A percentile compares a stretch with the other conserved stretches of the same genome.
Evolutionary conservation across 2,888 invertebrate species (phyloP).

Genomic region (Rotaria macrura): DNA sequence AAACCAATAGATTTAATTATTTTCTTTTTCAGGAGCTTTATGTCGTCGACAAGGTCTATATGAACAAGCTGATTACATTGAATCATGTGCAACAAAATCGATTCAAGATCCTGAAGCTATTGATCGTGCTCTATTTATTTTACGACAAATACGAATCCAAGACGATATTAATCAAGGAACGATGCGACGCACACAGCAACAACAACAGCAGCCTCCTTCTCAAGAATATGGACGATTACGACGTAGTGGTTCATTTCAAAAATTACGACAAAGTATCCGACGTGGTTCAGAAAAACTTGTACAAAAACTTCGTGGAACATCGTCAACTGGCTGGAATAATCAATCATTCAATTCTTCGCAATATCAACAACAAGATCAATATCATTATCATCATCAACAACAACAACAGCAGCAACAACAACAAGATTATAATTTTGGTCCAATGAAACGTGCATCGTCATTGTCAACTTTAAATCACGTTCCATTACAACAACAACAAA

Average conservation of each 20-base stretch:
- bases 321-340: constrained; percentile 22
- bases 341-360: neutral
- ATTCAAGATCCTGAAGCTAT: constrained; percentile 29
- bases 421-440: neutral
- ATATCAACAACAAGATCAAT: neutral
- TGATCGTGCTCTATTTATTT: constrained; percentile 25
- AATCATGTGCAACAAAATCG: constrained; percentile 48
- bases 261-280: constrained; percentile 61
- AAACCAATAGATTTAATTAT: too few relatives aligned
- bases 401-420: neutral
- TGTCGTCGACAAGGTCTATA: constrained; percentile 97
- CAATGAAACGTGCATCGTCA: constrained; percentile 65
- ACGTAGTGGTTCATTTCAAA: constrained; percentile 62
- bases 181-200: neutral
- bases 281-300: constrained; percentile 62
- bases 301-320: constrained; percentile 56
- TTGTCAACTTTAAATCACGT: constrained; percentile 60
- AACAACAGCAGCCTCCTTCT: neutral
- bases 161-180: neutral
- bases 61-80: constrained; percentile 94
- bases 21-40: constrained; percentile 67
- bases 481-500: neutral
- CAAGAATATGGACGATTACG: constrained; percentile 44
- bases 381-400: neutral
- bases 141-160: constrained; percentile 14